A percentile compares a stretch with the other conserved stretches of the same genome.
Evolutionary conservation across 2,797 vertebrate species (phyloP).

Genomic region (Carapus acus): DNA sequence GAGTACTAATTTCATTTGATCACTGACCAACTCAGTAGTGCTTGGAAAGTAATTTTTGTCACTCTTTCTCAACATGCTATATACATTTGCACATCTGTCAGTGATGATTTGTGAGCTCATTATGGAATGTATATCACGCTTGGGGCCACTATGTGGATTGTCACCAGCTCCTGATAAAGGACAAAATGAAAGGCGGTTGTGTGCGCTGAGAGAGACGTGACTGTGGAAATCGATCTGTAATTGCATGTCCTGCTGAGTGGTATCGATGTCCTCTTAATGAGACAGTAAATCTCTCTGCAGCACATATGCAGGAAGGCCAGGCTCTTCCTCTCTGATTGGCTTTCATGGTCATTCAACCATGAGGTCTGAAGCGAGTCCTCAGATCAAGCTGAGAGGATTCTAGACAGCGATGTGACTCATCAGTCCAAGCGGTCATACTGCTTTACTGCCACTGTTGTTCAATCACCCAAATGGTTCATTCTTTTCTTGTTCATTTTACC

Average conservation of each 20-base stretch:
- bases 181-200: slow-evolving; percentile 1
- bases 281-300: slow-evolving; percentile 17
- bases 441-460: too few species aligned
- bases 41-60: neutral
- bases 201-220: slow-evolving; percentile 11
- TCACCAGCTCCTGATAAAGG: neutral
- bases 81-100: slow-evolving; percentile 2
- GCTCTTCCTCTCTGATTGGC: neutral
- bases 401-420: neutral
- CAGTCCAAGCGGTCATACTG: neutral
- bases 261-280: slow-evolving; percentile 33
- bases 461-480: too few species aligned
- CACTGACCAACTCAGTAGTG: neutral
- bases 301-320: neutral
- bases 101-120: slow-evolving; percentile 6
- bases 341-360: neutral
- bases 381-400: neutral
- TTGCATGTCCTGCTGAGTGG: slow-evolving; percentile 20
- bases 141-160: neutral
- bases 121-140: neutral
- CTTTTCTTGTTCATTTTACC: too few species aligned
- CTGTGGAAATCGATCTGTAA: slow-evolving; percentile 16
- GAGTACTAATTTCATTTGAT: neutral
- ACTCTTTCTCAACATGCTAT: neutral
- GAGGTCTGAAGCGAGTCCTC: neutral